Percentiles rank a stretch among this genome's conserved stretches.
Evolutionary conservation across 2,797 vertebrate genomes (phyloP).

Genomic region (Catostomus latipinnis): DNA sequence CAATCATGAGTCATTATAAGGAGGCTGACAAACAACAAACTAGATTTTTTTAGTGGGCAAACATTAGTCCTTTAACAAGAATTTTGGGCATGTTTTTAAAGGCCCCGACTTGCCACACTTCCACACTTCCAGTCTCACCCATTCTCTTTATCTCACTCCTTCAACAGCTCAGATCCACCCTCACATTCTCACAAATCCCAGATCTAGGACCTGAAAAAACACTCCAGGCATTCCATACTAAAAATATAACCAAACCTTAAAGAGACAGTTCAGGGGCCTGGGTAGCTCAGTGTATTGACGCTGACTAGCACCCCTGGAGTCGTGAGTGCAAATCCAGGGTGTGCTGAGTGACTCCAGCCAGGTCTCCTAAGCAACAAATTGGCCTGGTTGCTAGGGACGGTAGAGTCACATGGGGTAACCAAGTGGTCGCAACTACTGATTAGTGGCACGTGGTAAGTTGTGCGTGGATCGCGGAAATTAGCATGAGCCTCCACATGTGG

Average conservation of each 20-base stretch:
- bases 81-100: conserved; percentile 53
- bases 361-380: too few species aligned
- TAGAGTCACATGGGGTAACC: too few species aligned
- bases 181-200: conserved; percentile 41
- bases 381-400: too few species aligned
- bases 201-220: conserved; percentile 21
- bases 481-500: too few species aligned
- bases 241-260: not conserved
- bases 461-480: too few species aligned
- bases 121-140: conserved; percentile 17
- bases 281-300: too few species aligned
- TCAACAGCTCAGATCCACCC: not conserved
- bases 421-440: too few species aligned
- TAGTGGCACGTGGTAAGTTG: too few species aligned
- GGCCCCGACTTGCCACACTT: conserved; percentile 28
- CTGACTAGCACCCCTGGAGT: too few species aligned
- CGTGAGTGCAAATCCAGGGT: too few species aligned
- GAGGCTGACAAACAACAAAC: conserved; percentile 8
- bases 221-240: not conserved
- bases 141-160: conserved; percentile 7
- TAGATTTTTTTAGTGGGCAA: conserved; percentile 1
- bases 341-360: too few species aligned
- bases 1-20: not conserved
- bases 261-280: not conserved
- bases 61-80: conserved; percentile 36